Base-by-base conservation (phyloP, 2,888 invertebrate genomes). In the Ectropis crepuscularia region DNA sequence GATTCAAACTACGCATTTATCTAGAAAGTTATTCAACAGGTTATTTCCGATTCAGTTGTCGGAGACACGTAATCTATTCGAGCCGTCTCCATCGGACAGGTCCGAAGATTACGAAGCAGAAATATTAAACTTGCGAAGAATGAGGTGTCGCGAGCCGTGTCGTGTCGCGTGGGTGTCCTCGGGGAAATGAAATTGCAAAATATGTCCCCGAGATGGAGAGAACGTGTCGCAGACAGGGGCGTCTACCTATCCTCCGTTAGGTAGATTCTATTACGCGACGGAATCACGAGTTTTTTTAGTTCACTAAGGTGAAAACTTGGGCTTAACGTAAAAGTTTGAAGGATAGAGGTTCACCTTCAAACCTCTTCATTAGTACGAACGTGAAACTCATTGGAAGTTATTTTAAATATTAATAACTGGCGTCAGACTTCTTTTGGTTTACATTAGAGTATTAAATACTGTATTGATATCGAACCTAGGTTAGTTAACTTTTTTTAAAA, bases 171-270 rank as follows among this genome's bases (percentile, higher is more conserved):
- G 57, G 80, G 73, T 82, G 73, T 81, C 87, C 74, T 80, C 61
- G 66, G 87, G 88, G 90, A 89, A 90, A 90, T 90, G 87, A 88
- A 90, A 90, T 89, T 86, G 88, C 87, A 87, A 89, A 89, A 89
- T 89, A 87, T 87, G 81, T 83, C 78, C 76, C 73, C 61, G 77
- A 75, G 79, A 83, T 80, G 80, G 78, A 83, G 78, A 67, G 78
- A 75, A 80, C 82, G 80, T 83, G 86, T 82, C 81, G 76, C 74
- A 74, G 72, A 76, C 74, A 74, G 74, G 71, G 68, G 73, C 71
- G 72, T 73, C 69, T 70, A 65, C 67, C 71, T 63, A 58, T 67
- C 65, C 57, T 63, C 62, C 67, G 70, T 70, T 71, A 74, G 68
- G 58, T 62, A 42, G 60, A 69, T 72, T 69, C 67, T 69, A 70